A percentile compares a stretch with the other conserved stretches of the same genome.
phyloP scores from a whole-genome alignment of 2,888 invertebrate genomes.

The Phaedon cochleariae region DNA sequence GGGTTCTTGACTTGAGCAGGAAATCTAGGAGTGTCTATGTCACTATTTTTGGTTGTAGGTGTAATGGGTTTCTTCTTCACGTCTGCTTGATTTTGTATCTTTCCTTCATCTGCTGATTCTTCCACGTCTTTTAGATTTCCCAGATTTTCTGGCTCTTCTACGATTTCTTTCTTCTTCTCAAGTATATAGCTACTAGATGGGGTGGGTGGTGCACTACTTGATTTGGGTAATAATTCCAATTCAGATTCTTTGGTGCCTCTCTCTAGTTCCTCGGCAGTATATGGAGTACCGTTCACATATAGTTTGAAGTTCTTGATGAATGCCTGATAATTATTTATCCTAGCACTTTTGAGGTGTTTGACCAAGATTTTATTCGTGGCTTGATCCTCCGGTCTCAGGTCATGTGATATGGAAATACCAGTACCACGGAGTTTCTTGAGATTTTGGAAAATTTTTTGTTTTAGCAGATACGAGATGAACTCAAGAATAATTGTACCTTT shows the following conservation, averaged over 20 bases:
- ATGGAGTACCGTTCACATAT: no score
- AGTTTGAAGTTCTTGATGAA: conserved; percentile 15
- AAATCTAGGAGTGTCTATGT: no score
- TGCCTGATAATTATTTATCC: conserved; percentile 6
- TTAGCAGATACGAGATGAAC: not conserved
- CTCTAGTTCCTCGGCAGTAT: conserved; percentile 2
- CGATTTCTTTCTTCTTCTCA: no score
- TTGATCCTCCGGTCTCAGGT: conserved; percentile 15
- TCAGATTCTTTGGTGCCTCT: not conserved
- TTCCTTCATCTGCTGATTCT: no score
- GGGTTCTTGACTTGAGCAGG: no score
- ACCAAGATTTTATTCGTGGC: conserved; percentile 10
- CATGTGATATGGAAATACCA: conserved; percentile 16
- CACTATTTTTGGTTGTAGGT: no score
- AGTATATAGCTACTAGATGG: no score
- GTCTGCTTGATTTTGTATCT: no score
- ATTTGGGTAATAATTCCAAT: not conserved
- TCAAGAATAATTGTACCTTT: not conserved
- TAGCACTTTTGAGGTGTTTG: conserved; percentile 15
- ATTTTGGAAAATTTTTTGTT: not conserved
- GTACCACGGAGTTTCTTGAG: conserved; percentile 12
- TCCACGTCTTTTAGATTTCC: no score
- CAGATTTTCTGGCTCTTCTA: no score
- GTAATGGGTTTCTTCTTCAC: no score
- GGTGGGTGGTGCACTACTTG: not conserved